Evolutionary conservation across 2,113 vertebrate species (phyloP).

Genomic region (Tringa solitaria): DNA sequence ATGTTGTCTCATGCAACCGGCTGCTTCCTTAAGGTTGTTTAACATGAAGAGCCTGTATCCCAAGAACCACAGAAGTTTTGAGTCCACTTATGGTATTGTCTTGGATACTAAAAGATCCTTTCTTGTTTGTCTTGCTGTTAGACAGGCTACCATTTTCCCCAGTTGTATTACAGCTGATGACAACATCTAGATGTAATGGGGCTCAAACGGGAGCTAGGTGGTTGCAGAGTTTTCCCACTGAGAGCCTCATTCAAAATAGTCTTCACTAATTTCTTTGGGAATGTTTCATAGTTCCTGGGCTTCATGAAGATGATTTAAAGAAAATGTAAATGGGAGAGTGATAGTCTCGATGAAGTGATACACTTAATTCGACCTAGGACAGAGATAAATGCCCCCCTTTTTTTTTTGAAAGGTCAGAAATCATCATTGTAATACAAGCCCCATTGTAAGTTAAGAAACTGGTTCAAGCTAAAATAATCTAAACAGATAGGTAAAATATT

Average conservation of each 20-base stretch:
- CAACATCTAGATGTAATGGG: neutral
- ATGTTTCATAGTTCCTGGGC: neutral
- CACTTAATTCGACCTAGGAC: neutral
- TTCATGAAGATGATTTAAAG: neutral
- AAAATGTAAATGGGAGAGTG: neutral
- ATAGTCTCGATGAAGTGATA: neutral
- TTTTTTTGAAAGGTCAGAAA: neutral
- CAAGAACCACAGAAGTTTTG: neutral
- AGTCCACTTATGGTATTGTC: accelerated
- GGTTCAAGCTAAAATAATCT: neutral
- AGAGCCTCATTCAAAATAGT: neutral
- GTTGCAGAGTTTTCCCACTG: neutral
- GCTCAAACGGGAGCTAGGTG: neutral
- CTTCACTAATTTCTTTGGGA: neutral
- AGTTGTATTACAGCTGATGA: neutral
- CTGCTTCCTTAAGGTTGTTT: neutral
- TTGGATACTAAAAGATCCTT: neutral
- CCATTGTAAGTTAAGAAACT: neutral
- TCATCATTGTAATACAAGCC: neutral
- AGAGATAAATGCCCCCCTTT: neutral
- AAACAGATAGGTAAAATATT: slow-evolving; percentile 26
- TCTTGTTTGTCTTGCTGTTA: neutral
- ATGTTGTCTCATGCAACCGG: neutral
- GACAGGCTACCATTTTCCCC: neutral
- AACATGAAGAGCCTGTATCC: neutral